These are phyloP conservation scores for Lates calcarifer DNA, from an alignment of 2,113 vertebrate genomes.

Conservation along the genomic window DNA sequence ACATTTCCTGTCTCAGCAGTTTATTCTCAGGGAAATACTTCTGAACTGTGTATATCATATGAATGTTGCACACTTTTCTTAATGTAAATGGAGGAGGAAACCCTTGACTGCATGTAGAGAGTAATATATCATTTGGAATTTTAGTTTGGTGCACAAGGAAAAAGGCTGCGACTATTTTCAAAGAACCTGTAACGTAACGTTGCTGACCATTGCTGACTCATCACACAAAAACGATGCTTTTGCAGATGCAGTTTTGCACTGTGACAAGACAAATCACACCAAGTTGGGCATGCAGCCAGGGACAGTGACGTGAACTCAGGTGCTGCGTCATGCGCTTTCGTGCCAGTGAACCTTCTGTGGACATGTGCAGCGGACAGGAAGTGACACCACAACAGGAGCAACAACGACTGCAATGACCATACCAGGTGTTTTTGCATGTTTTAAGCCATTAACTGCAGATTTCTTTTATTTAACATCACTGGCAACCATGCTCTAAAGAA, in stretches of 20 bases:
- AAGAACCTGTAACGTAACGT: slow-evolving; percentile 14
- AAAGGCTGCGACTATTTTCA: not conserved
- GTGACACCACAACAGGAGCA: not conserved
- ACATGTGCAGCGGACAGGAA: not conserved
- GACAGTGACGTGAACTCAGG: slow-evolving; percentile 4
- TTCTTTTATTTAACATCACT: not conserved
- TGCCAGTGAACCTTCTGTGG: not conserved
- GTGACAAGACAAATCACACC: slow-evolving; percentile 29
- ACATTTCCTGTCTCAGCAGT: slow-evolving; percentile 22
- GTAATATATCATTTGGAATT: not conserved
- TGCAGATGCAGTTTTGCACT: slow-evolving; percentile 5
- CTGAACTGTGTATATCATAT: not conserved
- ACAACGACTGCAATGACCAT: not conserved
- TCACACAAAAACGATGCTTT: slow-evolving; percentile 1
- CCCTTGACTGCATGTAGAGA: not conserved
- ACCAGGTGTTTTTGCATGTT: slow-evolving; percentile 31
- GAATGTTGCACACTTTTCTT: not conserved
- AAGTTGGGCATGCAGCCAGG: slow-evolving; percentile 37
- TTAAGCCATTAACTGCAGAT: not conserved
- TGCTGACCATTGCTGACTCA: slow-evolving; percentile 47
- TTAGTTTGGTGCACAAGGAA: too few species aligned
- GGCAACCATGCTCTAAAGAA: not conserved
- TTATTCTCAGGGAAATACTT: not conserved
- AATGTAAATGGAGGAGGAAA: not conserved
- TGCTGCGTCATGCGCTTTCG: not conserved